Conservation (phyloP, 1,140 invertebrate species). For the Tribolium castaneum region DNA sequence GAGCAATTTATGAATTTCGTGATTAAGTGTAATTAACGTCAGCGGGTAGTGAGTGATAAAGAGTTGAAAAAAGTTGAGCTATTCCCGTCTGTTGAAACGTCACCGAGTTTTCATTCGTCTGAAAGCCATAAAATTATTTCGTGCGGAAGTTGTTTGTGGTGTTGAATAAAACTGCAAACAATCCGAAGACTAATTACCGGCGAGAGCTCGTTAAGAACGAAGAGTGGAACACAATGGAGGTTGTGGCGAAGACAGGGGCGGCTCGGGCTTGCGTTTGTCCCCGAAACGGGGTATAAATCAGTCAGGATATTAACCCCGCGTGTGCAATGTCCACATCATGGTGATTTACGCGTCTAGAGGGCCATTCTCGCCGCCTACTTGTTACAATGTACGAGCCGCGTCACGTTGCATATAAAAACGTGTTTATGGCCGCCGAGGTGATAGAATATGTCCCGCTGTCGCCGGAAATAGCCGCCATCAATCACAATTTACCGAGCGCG, state of each 20-base stretch:
- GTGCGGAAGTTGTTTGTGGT: slow-evolving; percentile 30
- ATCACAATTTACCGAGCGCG: slow-evolving; percentile 58
- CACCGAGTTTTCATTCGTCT: background rate
- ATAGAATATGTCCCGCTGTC: slow-evolving; percentile 59
- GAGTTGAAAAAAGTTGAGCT: background rate
- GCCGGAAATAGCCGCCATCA: slow-evolving; percentile 60
- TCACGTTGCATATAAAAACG: slow-evolving; percentile 61
- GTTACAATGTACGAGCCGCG: slow-evolving; percentile 57
- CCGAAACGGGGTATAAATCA: slow-evolving; percentile 56
- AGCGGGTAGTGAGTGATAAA: background rate
- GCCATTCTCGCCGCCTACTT: slow-evolving; percentile 61
- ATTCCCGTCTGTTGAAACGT: slow-evolving; percentile 6
- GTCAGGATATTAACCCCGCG: slow-evolving; percentile 62
- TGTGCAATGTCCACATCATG: slow-evolving; percentile 61
- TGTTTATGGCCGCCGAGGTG: slow-evolving; percentile 60
- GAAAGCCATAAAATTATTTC: slow-evolving; percentile 36
- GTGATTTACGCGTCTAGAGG: slow-evolving; percentile 62
- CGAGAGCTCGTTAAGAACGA: slow-evolving; percentile 33
- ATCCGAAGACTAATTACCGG: slow-evolving; percentile 31
- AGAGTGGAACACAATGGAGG: slow-evolving; percentile 27
- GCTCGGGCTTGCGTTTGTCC: slow-evolving; percentile 36
- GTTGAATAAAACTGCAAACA: slow-evolving; percentile 35
- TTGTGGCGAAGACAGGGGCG: slow-evolving; percentile 21
- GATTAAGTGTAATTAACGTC: slow-evolving; percentile 9
- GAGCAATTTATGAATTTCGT: slow-evolving; percentile 2